Conservation (phyloP, 2,888 invertebrate genomes). For the Agonopterix arenella region DNA sequence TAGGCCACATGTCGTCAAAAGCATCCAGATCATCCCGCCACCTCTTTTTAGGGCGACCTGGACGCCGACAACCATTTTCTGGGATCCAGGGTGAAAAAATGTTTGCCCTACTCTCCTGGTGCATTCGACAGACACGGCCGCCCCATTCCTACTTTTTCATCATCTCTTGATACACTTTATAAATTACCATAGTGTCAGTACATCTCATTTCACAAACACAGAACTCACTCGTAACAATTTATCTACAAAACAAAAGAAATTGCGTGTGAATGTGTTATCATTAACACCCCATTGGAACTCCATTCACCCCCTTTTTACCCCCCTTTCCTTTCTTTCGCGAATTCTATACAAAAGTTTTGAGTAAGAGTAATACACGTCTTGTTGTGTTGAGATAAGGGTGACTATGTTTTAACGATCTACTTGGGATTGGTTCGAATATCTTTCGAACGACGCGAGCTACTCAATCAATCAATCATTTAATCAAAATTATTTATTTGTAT, state of each 20-base stretch:
- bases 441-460: too few species aligned
- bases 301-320: constrained; percentile 8
- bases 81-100: too few species aligned
- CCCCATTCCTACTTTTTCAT: too few species aligned
- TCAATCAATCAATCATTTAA: too few species aligned
- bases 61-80: too few species aligned
- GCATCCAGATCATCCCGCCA: too few species aligned
- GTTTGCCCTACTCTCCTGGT: too few species aligned
- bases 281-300: constrained; percentile 24
- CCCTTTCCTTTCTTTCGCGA: constrained; percentile 54
- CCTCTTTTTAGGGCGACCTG: too few species aligned
- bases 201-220: background rate
- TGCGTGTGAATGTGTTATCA: constrained; percentile 48
- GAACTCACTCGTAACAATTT: constrained; percentile 4
- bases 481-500: too few species aligned
- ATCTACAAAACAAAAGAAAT: constrained; percentile 37
- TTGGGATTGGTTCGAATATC: background rate
- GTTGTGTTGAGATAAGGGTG: constrained; percentile 41
- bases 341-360: constrained; percentile 73
- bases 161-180: too few species aligned
- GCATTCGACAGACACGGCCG: too few species aligned
- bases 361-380: constrained; percentile 71
- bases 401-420: constrained; percentile 12
- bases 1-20: too few species aligned
- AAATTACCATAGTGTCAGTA: background rate